Conservation (phyloP, 2,797 vertebrate species). For the Australoheros facetus region DNA sequence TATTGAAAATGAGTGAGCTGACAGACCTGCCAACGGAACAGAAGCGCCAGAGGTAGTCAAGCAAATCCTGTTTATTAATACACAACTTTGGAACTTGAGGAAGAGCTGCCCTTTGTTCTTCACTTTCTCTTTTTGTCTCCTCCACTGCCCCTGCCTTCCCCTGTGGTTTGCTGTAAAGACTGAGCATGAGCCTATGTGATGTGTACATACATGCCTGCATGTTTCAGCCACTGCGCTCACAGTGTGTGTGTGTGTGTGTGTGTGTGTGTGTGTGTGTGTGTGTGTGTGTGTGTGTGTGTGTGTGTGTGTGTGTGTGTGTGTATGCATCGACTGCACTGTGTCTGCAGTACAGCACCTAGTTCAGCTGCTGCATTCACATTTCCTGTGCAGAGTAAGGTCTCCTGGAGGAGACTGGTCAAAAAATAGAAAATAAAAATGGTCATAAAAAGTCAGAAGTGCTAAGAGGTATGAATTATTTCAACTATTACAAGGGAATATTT, state of each 20-base stretch:
- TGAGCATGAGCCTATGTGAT: neutral
- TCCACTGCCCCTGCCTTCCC: conserved; percentile 4
- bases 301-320: neutral
- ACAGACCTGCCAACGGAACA: conserved; percentile 62
- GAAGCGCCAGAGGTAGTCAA: conserved; percentile 54
- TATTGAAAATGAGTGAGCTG: conserved; percentile 76
- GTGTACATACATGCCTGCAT: neutral
- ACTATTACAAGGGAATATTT: conserved; percentile 10
- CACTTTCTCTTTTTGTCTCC: conserved; percentile 27
- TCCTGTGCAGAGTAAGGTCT: conserved; percentile 35
- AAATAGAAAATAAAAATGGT: conserved; percentile 18
- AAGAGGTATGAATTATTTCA: conserved; percentile 30
- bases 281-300: no score
- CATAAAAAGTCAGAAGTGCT: conserved; percentile 19
- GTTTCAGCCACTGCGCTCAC: conserved; percentile 3
- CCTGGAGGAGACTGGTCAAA: conserved; percentile 12
- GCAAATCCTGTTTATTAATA: conserved; percentile 72
- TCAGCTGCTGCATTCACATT: conserved; percentile 39
- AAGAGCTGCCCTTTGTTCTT: conserved; percentile 54
- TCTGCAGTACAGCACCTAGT: conserved; percentile 43
- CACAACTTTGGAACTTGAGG: conserved; percentile 56
- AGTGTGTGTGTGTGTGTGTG: neutral
- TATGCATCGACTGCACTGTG: conserved; percentile 19
- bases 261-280: no score
- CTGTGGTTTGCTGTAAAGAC: conserved; percentile 1